phyloP scores from a whole-genome alignment of 2,888 invertebrate species.

The Amphiduros pacificus region DNA sequence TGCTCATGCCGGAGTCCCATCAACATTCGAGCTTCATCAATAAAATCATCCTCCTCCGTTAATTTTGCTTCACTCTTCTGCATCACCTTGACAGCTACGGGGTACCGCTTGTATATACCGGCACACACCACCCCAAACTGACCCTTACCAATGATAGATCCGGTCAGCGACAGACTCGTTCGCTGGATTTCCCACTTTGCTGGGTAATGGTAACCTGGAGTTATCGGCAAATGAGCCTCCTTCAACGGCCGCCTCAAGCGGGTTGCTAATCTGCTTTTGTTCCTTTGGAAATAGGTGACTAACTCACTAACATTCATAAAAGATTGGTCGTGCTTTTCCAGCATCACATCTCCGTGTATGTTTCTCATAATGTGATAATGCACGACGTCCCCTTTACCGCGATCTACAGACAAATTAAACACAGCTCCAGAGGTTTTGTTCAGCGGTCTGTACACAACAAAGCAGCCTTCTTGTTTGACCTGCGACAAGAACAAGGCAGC shows the following conservation, averaged over 20 bases:
- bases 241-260: conserved; percentile 30
- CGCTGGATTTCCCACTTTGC: conserved; percentile 26
- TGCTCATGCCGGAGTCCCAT: conserved; percentile 32
- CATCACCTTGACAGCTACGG: conserved; percentile 33
- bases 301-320: conserved; percentile 33
- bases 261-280: conserved; percentile 29
- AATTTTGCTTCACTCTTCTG: conserved; percentile 25
- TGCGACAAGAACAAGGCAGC: conserved; percentile 31
- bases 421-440: conserved; percentile 3
- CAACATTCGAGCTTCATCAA: conserved; percentile 31
- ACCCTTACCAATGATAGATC: conserved; percentile 29
- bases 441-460: conserved; percentile 30
- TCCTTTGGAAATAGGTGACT: conserved; percentile 30
- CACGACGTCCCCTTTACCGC: conserved; percentile 27
- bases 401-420: conserved; percentile 31
- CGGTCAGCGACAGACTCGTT: conserved; percentile 22
- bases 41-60: conserved; percentile 34
- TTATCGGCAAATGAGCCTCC: conserved; percentile 28
- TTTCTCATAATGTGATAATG: conserved; percentile 35
- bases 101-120: conserved; percentile 23
- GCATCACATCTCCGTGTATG: conserved; percentile 34
- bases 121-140: conserved; percentile 32
- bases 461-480: conserved; percentile 35
- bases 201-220: conserved; percentile 32
- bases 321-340: conserved; percentile 33